phyloP scores from a whole-genome alignment of 2,888 invertebrate genomes.

The Mythimna lalbum region DNA sequence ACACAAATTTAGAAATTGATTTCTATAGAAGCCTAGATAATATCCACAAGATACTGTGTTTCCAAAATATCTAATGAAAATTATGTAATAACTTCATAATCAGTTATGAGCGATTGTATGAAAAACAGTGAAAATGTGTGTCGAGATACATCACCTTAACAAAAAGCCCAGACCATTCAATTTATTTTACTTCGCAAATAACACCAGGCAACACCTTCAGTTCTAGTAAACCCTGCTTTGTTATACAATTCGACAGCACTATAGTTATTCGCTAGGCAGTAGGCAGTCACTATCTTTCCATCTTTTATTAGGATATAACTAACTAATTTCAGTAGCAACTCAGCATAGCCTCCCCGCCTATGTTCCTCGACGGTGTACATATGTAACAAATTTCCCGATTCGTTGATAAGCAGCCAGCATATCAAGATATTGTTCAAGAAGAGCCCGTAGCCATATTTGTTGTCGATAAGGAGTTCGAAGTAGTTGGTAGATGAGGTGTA shows the following conservation, averaged over 20 bases:
- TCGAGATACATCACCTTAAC: no score
- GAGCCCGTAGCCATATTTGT: conserved; percentile 75
- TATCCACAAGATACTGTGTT: no score
- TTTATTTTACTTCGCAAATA: conserved; percentile 47
- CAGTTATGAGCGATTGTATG: no score
- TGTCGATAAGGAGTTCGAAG: conserved; percentile 72
- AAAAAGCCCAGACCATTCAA: background rate
- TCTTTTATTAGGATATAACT: conserved; percentile 70
- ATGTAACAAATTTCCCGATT: conserved; percentile 76
- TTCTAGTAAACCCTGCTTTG: conserved; percentile 71
- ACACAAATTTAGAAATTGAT: no score
- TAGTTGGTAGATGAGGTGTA: conserved; percentile 70
- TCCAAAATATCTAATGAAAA: no score
- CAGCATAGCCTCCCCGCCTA: conserved; percentile 77
- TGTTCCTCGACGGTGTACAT: conserved; percentile 75
- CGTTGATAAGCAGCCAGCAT: conserved; percentile 76
- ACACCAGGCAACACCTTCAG: conserved; percentile 68
- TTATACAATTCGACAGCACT: conserved; percentile 72
- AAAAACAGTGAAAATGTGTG: no score
- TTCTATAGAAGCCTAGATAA: no score
- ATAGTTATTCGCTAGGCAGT: conserved; percentile 71
- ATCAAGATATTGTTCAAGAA: conserved; percentile 67
- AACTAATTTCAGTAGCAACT: conserved; percentile 72
- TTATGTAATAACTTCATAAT: no score
- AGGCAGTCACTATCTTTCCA: conserved; percentile 70